phyloP scores from a whole-genome alignment of 2,113 vertebrate species.

The Vidua macroura region DNA sequence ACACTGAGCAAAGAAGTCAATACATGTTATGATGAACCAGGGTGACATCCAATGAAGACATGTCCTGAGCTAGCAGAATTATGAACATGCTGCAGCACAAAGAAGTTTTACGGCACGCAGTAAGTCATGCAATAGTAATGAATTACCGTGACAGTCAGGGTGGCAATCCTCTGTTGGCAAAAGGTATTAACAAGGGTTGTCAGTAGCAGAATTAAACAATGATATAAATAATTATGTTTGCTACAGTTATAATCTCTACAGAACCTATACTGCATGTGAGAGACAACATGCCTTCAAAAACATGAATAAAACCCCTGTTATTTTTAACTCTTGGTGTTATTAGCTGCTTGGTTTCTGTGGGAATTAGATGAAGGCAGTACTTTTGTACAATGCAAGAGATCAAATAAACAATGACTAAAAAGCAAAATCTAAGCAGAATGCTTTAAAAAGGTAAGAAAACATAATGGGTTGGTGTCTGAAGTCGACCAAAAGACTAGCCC shows the following conservation, averaged over 20 bases:
- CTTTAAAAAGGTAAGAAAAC: not conserved
- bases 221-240: conserved; percentile 22
- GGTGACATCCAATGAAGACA: not conserved
- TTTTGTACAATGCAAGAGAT: not conserved
- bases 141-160: conserved; percentile 98
- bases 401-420: not conserved
- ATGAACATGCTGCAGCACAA: conserved; percentile 43
- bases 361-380: not conserved
- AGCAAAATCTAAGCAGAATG: not conserved
- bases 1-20: not conserved
- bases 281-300: not conserved
- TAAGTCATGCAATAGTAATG: conserved; percentile 64
- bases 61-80: not conserved
- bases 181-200: conserved; percentile 76
- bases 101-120: conserved; percentile 25
- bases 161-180: conserved; percentile 95
- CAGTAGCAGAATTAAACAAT: conserved; percentile 65
- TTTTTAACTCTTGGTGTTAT: not conserved
- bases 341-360: not conserved
- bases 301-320: not conserved
- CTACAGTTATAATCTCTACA: not conserved
- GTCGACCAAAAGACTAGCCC: not conserved
- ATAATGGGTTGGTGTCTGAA: not conserved
- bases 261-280: not conserved
- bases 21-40: not conserved